A percentile compares a stretch with the other conserved stretches of the same genome.
phyloP scores from a whole-genome alignment of 2,113 vertebrate genomes.

The Vicugna pacos region DNA sequence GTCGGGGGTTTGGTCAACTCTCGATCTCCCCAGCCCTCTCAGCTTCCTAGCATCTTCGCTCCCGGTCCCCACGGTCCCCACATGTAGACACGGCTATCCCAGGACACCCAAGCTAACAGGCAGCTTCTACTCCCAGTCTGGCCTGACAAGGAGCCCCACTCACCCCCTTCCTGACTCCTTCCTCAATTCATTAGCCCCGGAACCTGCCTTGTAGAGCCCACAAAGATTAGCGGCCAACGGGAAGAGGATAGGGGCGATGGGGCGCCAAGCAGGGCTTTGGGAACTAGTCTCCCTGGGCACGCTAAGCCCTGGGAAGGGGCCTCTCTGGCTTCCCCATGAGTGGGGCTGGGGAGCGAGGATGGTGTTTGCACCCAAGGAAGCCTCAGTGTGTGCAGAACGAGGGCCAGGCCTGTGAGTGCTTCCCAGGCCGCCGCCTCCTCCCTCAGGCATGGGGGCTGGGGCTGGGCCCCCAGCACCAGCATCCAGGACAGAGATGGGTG shows the following conservation, averaged over 20 bases:
- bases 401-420: not conserved
- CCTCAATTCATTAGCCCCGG: not conserved
- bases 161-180: too few relatives aligned
- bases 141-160: too few relatives aligned
- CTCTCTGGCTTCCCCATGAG: not conserved
- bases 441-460: rapidly evolving
- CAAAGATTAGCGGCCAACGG: not conserved
- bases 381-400: not conserved
- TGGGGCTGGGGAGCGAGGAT: not conserved
- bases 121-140: not conserved
- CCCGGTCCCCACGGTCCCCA: not conserved
- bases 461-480: not conserved
- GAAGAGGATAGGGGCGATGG: too few relatives aligned
- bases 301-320: not conserved
- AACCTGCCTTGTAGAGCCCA: not conserved
- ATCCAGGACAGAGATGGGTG: not conserved
- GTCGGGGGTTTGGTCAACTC: not conserved
- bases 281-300: not conserved
- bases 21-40: too few relatives aligned
- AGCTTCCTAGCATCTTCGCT: not conserved
- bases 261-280: not conserved
- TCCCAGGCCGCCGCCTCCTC: too few relatives aligned
- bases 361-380: not conserved
- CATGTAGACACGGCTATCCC: not conserved
- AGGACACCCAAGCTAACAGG: not conserved